Evolutionary conservation across 64 coral and sea anemone species (phyloP), one percentile per base, ranked within the genome.

Genomic region (Montipora capricornis): DNA sequence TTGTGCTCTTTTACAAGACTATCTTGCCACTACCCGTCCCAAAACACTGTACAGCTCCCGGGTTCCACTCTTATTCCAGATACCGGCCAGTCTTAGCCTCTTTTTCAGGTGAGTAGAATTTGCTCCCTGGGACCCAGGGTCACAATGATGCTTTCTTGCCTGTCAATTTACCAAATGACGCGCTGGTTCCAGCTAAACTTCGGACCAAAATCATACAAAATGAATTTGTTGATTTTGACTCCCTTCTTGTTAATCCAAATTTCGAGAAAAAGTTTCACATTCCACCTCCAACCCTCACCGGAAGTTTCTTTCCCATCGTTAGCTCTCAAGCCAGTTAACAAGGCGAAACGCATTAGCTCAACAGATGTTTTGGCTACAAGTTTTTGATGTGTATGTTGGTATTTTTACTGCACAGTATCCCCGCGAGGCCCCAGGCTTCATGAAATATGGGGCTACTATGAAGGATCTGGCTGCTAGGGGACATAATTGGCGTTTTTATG

Each of bases 381-480:
- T 19, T 71, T 71, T 71, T 71, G 17, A 71, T 24, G 68, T 71
- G 68, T 71, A 71, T 80, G 88, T 90, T 15, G 88, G 50, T 51
- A 48, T 90, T 64, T 90, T 79, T 48, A 80, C 88, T 29, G 22
- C 11, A 4, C 58, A 70, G 61, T 90, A 81, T 20, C 89, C 89
- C 2, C 17, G 45, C 7, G 89, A 91, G 47, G 77, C 89, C 24
- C 11, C 89, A 3, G 44, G 20, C 59, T 51, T 82, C 12, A 91
- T 91, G 79, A 82, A 91, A 46, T 91, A 91, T 59, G 47, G 78
- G 5, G 78, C 79, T 77, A 67, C 70, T 70, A 91, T 91, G 19
- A 26, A 67, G 4, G 89, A 91, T 48, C 55, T 91, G 44, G 78
- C 78, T 61, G 62, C 89, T 26, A 44, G 78, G 61, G 89, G 89